A percentile compares a stretch with the other conserved stretches of the same genome.
phyloP scores from a whole-genome alignment of 2,113 vertebrate species.

The Malurus melanocephalus region DNA sequence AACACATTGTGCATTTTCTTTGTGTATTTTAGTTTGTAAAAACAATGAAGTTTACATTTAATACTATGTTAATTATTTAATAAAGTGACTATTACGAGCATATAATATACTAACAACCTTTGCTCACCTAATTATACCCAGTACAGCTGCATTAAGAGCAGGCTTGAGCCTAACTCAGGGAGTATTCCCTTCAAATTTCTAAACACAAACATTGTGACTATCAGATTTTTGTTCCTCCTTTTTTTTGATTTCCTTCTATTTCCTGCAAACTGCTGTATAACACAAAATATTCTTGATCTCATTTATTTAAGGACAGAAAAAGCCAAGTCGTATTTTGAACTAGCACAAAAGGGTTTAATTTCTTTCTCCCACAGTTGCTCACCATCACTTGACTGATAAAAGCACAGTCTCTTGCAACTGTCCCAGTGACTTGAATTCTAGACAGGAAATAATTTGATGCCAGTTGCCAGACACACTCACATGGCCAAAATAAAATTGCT shows the following conservation, averaged over 20 bases:
- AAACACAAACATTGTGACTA: background rate
- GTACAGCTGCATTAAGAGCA: background rate
- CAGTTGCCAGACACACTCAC: background rate
- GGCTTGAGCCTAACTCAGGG: background rate
- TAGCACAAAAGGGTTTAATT: background rate
- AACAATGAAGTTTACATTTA: background rate
- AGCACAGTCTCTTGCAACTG: background rate
- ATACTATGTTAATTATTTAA: background rate
- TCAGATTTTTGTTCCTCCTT: background rate
- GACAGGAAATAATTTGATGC: background rate
- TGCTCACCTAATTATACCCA: background rate
- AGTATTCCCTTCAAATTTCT: background rate
- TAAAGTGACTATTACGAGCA: background rate
- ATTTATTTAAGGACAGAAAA: background rate
- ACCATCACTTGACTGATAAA: background rate
- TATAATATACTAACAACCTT: background rate
- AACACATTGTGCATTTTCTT: background rate
- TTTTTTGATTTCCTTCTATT: background rate
- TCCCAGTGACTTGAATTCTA: background rate
- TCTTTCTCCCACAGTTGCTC: background rate
- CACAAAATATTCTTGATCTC: background rate
- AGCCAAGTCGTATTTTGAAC: background rate
- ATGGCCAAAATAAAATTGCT: background rate
- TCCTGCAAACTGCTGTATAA: background rate
- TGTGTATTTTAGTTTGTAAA: background rate